These are phyloP conservation scores for Siphlonurus alternatus DNA, from an alignment of 2,888 invertebrate species.

Conservation along the genomic window DNA sequence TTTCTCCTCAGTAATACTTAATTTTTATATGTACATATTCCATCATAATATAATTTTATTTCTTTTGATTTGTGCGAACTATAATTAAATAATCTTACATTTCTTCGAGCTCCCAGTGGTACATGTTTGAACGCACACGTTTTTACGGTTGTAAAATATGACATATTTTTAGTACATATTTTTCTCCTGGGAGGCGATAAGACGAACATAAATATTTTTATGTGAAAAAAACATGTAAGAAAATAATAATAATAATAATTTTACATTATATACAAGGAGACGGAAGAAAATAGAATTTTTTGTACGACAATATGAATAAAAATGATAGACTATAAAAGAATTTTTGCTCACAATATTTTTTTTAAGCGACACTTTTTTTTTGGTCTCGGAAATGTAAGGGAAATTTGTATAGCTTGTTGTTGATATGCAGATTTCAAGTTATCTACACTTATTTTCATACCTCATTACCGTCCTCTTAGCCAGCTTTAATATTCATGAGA, in stretches of 20 bases:
- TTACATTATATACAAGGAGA: not conserved
- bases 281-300: no score
- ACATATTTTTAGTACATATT: not conserved
- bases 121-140: no score
- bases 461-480: not conserved
- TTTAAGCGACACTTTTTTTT: no score
- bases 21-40: no score
- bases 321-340: no score
- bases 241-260: not conserved
- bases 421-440: not conserved
- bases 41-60: no score
- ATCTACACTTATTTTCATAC: conserved; percentile 2
- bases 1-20: no score
- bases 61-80: no score
- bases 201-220: not conserved
- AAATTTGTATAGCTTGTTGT: not conserved
- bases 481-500: not conserved
- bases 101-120: no score
- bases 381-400: not conserved
- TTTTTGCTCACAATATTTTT: not conserved
- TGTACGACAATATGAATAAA: no score
- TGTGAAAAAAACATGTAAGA: not conserved
- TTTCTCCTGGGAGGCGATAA: not conserved
- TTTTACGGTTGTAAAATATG: not conserved
- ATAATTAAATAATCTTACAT: no score